Conservation (phyloP, 2,113 vertebrate genomes). For the Hippocampus comes region DNA sequence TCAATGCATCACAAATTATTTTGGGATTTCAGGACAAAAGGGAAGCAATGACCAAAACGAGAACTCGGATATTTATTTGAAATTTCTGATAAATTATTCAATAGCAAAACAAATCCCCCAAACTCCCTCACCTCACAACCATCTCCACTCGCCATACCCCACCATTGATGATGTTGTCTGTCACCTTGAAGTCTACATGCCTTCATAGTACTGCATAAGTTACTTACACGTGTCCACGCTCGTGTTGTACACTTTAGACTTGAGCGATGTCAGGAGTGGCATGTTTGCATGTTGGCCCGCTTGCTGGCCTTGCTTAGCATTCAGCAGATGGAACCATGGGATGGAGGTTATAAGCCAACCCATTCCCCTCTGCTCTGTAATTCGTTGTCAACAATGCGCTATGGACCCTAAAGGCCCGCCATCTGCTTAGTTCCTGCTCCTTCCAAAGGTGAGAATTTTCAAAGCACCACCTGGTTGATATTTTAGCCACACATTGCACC, state of each 20-base stretch:
- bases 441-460: slow-evolving; percentile 74
- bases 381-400: slow-evolving; percentile 75
- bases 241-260: slow-evolving; percentile 36
- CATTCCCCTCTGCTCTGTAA: slow-evolving; percentile 74
- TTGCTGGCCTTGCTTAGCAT: slow-evolving; percentile 71
- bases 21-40: too few species aligned
- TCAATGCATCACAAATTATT: too few species aligned
- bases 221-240: slow-evolving; percentile 2
- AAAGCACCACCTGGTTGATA: slow-evolving; percentile 68
- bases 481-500: slow-evolving; percentile 30
- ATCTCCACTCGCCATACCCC: not conserved
- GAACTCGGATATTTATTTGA: not conserved
- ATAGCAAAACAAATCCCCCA: not conserved
- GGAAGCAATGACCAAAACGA: too few species aligned
- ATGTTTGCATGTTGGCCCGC: slow-evolving; percentile 56
- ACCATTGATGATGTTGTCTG: too few species aligned
- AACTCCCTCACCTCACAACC: not conserved
- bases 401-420: slow-evolving; percentile 73
- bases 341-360: slow-evolving; percentile 75
- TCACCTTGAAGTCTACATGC: not conserved
- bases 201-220: not conserved
- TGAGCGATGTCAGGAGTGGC: slow-evolving; percentile 40
- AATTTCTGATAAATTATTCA: not conserved
- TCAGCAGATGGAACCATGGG: slow-evolving; percentile 76
- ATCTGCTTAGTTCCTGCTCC: slow-evolving; percentile 70